Evolutionary conservation across 2,888 invertebrate species (phyloP).

Genomic region (Chironomus tentans): DNA sequence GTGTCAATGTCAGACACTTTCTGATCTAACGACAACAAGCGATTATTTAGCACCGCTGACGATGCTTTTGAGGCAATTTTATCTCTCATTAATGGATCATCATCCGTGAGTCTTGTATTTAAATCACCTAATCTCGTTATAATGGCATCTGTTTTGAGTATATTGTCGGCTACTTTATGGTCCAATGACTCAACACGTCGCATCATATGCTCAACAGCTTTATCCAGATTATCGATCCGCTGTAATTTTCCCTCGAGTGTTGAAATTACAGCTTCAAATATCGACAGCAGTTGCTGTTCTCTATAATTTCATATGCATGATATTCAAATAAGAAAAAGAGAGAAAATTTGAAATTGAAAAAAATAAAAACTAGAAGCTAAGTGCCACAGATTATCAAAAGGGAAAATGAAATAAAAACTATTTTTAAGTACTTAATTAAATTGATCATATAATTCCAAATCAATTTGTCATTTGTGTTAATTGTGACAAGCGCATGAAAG

Average conservation of each 20-base stretch:
- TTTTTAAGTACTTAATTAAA: neutral
- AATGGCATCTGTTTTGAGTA: conserved; percentile 74
- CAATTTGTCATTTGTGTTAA: conserved; percentile 6
- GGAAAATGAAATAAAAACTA: neutral
- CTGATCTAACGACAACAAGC: conserved; percentile 64
- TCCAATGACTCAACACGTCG: conserved; percentile 74
- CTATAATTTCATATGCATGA: conserved; percentile 46
- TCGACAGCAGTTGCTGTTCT: conserved; percentile 79
- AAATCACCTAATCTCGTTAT: conserved; percentile 66
- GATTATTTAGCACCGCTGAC: conserved; percentile 51
- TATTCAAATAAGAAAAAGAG: neutral
- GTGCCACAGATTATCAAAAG: neutral
- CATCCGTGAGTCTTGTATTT: conserved; percentile 64
- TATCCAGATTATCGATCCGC: conserved; percentile 77
- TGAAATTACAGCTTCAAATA: conserved; percentile 83
- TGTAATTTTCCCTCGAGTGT: conserved; percentile 80
- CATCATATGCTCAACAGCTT: conserved; percentile 80
- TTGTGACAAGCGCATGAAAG: neutral
- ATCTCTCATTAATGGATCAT: conserved; percentile 42
- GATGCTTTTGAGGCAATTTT: conserved; percentile 35
- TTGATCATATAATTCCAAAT: neutral
- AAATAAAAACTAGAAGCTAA: neutral
- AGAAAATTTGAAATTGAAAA: neutral
- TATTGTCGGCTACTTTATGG: conserved; percentile 71
- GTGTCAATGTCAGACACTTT: conserved; percentile 76